Evolutionary conservation across 2,113 vertebrate genomes (phyloP).

Genomic region (Pipa parva): DNA sequence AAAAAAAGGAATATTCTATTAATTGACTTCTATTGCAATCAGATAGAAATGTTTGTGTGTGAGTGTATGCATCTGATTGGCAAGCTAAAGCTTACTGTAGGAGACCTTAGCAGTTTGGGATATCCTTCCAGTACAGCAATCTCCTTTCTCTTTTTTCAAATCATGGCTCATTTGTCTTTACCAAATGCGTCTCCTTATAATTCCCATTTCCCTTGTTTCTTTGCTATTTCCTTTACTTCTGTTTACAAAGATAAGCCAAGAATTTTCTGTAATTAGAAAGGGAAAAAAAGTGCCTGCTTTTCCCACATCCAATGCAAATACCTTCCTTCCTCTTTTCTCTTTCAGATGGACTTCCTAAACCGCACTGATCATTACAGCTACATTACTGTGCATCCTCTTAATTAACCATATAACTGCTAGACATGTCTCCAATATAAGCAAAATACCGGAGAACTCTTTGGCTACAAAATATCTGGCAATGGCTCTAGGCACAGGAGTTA

Average conservation of each 20-base stretch:
- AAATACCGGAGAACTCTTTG: too few relatives aligned
- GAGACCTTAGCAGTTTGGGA: too few relatives aligned
- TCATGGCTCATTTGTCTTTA: slow-evolving; percentile 1
- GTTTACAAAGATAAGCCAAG: slow-evolving; percentile 37
- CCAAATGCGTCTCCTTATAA: slow-evolving; percentile 1
- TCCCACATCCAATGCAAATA: neutral
- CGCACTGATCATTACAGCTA: neutral
- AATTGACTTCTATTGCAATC: too few relatives aligned
- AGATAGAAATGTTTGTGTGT: too few relatives aligned
- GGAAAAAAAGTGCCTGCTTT: neutral
- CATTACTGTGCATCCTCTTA: neutral
- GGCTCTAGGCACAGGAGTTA: too few relatives aligned
- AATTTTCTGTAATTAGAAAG: slow-evolving; percentile 8
- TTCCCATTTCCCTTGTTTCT: slow-evolving; percentile 26
- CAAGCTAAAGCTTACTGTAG: too few relatives aligned
- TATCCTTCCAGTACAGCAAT: neutral
- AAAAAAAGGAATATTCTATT: too few relatives aligned
- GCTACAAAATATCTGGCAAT: too few relatives aligned
- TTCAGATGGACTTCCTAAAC: neutral
- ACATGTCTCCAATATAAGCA: too few relatives aligned
- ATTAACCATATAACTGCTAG: too few relatives aligned
- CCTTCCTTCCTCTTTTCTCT: neutral
- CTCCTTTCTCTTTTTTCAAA: neutral
- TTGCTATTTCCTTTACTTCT: slow-evolving; percentile 23
- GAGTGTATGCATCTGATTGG: too few relatives aligned